Evolutionary conservation across 2,888 invertebrate genomes (phyloP).

Genomic region (Chaitophorus viminalis): DNA sequence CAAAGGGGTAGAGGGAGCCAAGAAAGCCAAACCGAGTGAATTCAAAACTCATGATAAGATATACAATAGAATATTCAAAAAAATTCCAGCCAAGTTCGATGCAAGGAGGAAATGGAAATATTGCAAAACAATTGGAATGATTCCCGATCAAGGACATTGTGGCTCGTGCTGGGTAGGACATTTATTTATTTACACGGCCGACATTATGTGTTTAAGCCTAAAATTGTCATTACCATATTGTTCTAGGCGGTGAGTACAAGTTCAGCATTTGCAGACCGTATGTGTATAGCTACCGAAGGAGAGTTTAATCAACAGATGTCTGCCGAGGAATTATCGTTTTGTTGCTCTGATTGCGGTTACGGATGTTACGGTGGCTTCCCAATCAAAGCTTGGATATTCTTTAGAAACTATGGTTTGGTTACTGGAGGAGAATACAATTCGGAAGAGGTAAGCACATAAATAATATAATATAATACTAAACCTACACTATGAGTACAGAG

Average conservation of each 20-base stretch:
- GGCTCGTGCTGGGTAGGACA: constrained; percentile 87
- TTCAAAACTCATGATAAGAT: constrained; percentile 5
- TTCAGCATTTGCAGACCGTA: constrained; percentile 49
- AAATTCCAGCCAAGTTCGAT: constrained; percentile 79
- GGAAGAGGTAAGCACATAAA: constrained; percentile 69
- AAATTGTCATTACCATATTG: neutral
- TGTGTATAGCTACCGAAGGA: constrained; percentile 44
- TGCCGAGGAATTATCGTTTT: constrained; percentile 17
- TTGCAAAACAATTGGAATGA: constrained; percentile 83
- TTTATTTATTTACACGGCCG: constrained; percentile 28
- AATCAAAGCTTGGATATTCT: constrained; percentile 76
- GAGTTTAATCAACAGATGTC: constrained; percentile 27
- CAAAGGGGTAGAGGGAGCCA: constrained; percentile 69
- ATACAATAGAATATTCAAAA: neutral
- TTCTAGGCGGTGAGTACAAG: constrained; percentile 32
- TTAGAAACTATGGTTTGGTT: constrained; percentile 27
- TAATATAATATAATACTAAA: too few species aligned
- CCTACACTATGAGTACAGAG: too few species aligned
- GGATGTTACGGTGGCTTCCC: constrained; percentile 87
- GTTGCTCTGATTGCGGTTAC: constrained; percentile 69
- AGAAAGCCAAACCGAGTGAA: constrained; percentile 51
- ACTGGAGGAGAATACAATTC: constrained; percentile 76
- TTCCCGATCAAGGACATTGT: constrained; percentile 89
- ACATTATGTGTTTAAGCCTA: rapidly evolving
- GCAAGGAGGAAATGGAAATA: constrained; percentile 81